Base-by-base conservation (phyloP, 64 coral and sea anemone species). In the Pocillopora damicornis region DNA sequence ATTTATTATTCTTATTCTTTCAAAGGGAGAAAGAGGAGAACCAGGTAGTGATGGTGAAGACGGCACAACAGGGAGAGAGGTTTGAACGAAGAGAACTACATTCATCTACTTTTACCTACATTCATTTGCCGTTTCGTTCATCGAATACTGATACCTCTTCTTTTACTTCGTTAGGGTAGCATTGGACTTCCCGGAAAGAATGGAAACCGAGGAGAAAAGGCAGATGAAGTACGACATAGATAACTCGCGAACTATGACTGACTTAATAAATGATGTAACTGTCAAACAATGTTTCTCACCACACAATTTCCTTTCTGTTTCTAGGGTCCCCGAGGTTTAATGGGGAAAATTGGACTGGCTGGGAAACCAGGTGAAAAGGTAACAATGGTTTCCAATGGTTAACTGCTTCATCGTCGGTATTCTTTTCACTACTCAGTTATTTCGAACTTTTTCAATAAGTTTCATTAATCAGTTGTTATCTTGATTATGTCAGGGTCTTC, bases 1-100 rank as follows among this genome's bases (percentile, higher is more conserved):
- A 63, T 63, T 63, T 35, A 75, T 9, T 37, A 35, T 5, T 58
- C 22, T 69, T 16, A 85, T 13, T 85, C 12, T 74, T 81, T 13
- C 12, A 72, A 82, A 58, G 77, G 88, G 88, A 36, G 51, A 61
- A 61, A 89, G 59, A 80, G 88, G 88, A n/a, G 77, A 81, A 16
- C 15, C 81, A 72, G 81, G 81, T 13, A 72, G 64, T 71, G 81
- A 72, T 7, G 81, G 81, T 22, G 64, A 84, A 26, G 81, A 84
- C 69, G 81, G 81, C 38, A 8, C 64, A 23, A n/a, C 37, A 0
- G 81, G 81, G 15, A 45, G 9, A 72, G 51, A 84, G 81, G 81
- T 84, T 71, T 1, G 80, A 66, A 5, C 15, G 63, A 15, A 17
- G 16, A 15, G 16, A 63, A 63, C 61, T 63, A 17, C 61, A 15